phyloP scores from a whole-genome alignment of 1,140 invertebrate species.

The Zaprionus camerounensis region DNA sequence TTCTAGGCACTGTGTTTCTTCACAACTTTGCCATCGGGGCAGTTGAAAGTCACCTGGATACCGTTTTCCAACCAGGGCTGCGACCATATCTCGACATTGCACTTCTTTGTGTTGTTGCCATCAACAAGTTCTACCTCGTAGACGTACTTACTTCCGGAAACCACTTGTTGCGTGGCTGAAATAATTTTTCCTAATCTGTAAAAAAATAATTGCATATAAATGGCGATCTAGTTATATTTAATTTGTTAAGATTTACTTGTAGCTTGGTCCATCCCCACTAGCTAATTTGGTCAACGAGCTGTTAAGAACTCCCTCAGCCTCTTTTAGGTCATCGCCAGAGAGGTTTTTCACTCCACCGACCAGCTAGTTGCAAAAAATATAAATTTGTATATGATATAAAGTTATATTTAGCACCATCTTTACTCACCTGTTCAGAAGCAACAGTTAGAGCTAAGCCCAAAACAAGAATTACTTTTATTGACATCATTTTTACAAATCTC shows the following conservation, averaged over 20 bases:
- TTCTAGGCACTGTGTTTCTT: constrained; percentile 31
- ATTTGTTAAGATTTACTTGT: constrained; percentile 33
- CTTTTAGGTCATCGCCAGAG: constrained; percentile 41
- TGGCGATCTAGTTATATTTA: background rate
- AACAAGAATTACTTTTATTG: constrained; percentile 34
- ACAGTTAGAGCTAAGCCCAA: constrained; percentile 23
- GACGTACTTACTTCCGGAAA: constrained; percentile 38
- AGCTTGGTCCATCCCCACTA: constrained; percentile 48
- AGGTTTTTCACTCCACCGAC: constrained; percentile 1
- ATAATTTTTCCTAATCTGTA: constrained; percentile 41
- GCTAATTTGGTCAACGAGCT: constrained; percentile 45
- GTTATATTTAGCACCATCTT: background rate
- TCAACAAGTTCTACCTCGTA: constrained; percentile 44
- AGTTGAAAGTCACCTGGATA: constrained; percentile 48
- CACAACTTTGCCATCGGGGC: constrained; percentile 33
- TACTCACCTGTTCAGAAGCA: background rate
- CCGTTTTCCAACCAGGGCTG: constrained; percentile 51
- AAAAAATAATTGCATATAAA: background rate
- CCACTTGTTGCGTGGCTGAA: constrained; percentile 43
- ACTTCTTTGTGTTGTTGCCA: constrained; percentile 35
- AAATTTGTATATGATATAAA: background rate
- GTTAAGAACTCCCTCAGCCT: constrained; percentile 27
- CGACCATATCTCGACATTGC: constrained; percentile 48
- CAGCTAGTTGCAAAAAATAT: background rate
- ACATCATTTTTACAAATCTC: constrained; percentile 23